These are phyloP conservation scores for Rhinolophus sinicus DNA, from an alignment of 2,113 vertebrate species.

Conservation along the genomic window DNA sequence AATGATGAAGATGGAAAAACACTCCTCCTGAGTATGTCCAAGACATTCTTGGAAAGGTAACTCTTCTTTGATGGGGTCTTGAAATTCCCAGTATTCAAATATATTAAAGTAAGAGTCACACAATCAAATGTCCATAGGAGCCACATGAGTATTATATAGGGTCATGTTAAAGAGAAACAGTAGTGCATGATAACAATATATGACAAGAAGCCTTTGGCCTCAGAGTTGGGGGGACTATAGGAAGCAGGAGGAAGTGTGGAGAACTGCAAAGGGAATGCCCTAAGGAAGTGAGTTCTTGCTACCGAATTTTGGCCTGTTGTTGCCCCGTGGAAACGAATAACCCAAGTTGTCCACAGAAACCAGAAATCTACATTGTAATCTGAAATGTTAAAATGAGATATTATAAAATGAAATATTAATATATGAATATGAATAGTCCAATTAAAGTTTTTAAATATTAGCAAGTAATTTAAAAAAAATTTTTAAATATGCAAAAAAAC, in stretches of 20 bases:
- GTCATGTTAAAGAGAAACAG: not conserved
- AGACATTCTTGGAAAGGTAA: not conserved
- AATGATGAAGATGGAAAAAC: not conserved
- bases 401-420: not conserved
- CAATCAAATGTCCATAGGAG: not conserved
- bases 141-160: not conserved
- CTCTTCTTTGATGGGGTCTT: not conserved
- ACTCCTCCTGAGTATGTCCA: not conserved
- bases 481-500: not conserved
- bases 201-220: not conserved
- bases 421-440: not conserved
- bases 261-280: too few relatives aligned
- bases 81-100: not conserved
- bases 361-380: not conserved
- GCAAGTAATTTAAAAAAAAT: not conserved
- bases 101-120: not conserved
- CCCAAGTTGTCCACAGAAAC: not conserved
- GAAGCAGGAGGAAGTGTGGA: not conserved
- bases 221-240: too few relatives aligned
- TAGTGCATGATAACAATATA: not conserved
- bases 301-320: not conserved
- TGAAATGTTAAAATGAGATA: not conserved
- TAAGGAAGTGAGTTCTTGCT: not conserved
- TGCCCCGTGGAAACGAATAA: not conserved
- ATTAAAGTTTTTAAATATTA: not conserved